Percentiles rank a stretch among this genome's conserved stretches.
phyloP scores from a whole-genome alignment of 2,888 invertebrate species.

The Stenurella melanura region DNA sequence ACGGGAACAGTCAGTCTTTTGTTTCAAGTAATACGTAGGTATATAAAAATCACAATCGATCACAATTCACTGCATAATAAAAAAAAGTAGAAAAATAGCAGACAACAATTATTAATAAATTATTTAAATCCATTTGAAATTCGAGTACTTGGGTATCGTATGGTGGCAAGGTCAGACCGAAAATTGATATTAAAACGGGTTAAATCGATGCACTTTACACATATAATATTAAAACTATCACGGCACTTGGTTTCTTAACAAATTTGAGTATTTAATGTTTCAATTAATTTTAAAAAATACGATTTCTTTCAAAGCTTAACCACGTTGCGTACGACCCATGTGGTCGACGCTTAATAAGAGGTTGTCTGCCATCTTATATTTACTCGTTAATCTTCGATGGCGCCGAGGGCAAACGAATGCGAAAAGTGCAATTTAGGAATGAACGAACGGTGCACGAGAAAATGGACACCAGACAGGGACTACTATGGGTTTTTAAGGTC shows the following conservation, averaged over 20 bases:
- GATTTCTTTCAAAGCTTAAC: conserved; percentile 57
- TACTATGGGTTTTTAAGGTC: conserved; percentile 24
- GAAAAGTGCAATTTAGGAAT: conserved; percentile 52
- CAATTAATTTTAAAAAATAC: conserved; percentile 48
- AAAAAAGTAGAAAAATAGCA: conserved; percentile 23
- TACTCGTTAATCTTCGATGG: conserved; percentile 58
- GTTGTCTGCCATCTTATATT: conserved; percentile 69
- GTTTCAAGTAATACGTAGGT: conserved; percentile 28
- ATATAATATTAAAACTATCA: conserved; percentile 40
- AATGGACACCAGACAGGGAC: conserved; percentile 22
- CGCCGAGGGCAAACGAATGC: conserved; percentile 41
- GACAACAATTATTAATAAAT: conserved; percentile 36
- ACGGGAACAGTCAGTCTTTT: conserved; percentile 40
- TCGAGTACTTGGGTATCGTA: conserved; percentile 55
- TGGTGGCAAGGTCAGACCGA: conserved; percentile 63
- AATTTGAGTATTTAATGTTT: conserved; percentile 46
- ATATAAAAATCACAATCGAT: conserved; percentile 49
- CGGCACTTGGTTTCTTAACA: conserved; percentile 37
- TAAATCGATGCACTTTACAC: conserved; percentile 36
- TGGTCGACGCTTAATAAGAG: conserved; percentile 73
- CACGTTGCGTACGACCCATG: conserved; percentile 74
- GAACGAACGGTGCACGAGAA: conserved; percentile 34
- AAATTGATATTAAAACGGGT: conserved; percentile 34
- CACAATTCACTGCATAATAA: conserved; percentile 49
- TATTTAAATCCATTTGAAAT: conserved; percentile 39